These are phyloP conservation scores for Vultur gryphus DNA, from an alignment of 2,797 vertebrate genomes.

Conservation along the genomic window DNA sequence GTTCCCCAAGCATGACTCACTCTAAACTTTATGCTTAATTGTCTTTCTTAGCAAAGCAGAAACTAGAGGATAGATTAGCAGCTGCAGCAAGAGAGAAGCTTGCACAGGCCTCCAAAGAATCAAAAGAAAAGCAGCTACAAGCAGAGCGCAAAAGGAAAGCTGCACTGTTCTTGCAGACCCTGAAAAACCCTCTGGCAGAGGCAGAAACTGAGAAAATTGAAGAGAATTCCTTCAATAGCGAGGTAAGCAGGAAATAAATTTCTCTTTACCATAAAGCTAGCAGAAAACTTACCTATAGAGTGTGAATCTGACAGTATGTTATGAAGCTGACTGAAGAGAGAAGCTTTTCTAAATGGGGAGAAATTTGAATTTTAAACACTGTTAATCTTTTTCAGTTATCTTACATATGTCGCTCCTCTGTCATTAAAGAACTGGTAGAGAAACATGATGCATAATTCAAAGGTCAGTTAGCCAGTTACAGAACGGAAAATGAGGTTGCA, in stretches of 20 bases:
- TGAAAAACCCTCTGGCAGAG: slow-evolving; percentile 84
- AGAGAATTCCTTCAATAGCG: slow-evolving; percentile 72
- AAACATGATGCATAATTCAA: not conserved
- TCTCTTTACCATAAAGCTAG: not conserved
- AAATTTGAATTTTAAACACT: not conserved
- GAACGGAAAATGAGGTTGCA: not conserved
- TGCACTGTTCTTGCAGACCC: slow-evolving; percentile 90
- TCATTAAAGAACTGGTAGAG: not conserved
- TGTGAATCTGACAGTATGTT: not conserved
- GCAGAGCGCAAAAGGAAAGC: slow-evolving; percentile 96
- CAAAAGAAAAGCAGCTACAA: slow-evolving; percentile 97
- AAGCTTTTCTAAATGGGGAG: not conserved
- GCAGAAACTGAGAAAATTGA: slow-evolving; percentile 81
- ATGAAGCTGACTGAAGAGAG: not conserved
- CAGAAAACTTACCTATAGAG: not conserved
- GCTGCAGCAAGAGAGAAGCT: slow-evolving; percentile 96
- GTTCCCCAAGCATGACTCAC: not conserved
- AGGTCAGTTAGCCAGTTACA: not conserved
- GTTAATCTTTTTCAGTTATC: not conserved
- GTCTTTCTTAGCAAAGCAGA: slow-evolving; percentile 87
- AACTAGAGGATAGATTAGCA: slow-evolving; percentile 93
- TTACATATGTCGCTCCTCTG: not conserved
- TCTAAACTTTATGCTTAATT: not conserved
- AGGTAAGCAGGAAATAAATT: slow-evolving; percentile 72
- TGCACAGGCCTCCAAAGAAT: slow-evolving; percentile 96